Evolutionary conservation across 2,797 vertebrate genomes (phyloP).

Genomic region (Ataeniobius toweri): DNA sequence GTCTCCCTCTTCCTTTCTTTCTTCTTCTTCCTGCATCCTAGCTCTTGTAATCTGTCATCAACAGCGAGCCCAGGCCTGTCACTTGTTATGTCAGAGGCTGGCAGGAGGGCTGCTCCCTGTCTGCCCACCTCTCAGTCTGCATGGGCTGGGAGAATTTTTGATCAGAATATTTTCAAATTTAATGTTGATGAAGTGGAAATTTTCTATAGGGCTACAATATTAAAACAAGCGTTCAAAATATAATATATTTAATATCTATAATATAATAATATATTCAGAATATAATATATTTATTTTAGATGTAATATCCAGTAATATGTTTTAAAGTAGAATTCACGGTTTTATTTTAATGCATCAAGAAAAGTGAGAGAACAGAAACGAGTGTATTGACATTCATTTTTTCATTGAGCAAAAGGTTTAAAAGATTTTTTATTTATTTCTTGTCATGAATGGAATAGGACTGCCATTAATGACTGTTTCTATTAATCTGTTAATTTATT

Average conservation of each 20-base stretch:
- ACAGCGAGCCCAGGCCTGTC: slow-evolving; percentile 39
- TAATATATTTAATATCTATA: too few relatives aligned
- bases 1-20: slow-evolving; percentile 69
- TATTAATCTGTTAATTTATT: not conserved
- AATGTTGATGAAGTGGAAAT: slow-evolving; percentile 23
- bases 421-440: not conserved
- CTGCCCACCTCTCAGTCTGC: slow-evolving; percentile 45
- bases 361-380: not conserved
- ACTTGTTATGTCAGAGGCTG: slow-evolving; percentile 56
- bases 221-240: not conserved
- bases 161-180: slow-evolving; percentile 24
- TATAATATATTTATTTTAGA: not conserved
- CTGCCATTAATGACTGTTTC: not conserved
- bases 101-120: slow-evolving; percentile 27
- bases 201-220: not conserved
- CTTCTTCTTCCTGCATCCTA: slow-evolving; percentile 67
- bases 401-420: not conserved
- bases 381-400: not conserved
- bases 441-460: not conserved
- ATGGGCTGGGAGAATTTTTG: slow-evolving; percentile 26
- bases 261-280: too few relatives aligned
- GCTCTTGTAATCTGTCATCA: slow-evolving; percentile 65
- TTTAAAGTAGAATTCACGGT: not conserved
- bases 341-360: not conserved
- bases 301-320: not conserved